phyloP scores from a whole-genome alignment of 2,888 invertebrate genomes.

The Netelia inedita region DNA sequence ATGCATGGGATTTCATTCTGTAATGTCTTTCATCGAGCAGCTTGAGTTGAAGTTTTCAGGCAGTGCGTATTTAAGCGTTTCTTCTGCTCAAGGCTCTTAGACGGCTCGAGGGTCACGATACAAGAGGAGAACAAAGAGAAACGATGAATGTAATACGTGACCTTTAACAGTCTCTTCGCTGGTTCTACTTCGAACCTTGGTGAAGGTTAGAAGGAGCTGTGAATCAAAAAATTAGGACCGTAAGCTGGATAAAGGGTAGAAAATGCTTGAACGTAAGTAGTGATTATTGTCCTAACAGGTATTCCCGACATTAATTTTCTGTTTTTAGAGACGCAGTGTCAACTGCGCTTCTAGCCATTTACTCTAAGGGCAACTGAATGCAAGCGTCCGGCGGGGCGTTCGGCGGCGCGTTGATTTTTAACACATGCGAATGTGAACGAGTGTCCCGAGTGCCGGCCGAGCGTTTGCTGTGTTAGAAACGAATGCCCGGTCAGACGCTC shows the following conservation, averaged over 20 bases:
- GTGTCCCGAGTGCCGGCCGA: no score
- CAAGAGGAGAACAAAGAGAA: conserved; percentile 18
- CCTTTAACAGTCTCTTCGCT: conserved; percentile 70
- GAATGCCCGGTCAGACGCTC: no score
- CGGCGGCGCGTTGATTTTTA: no score
- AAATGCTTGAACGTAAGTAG: no score
- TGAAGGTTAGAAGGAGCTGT: background rate
- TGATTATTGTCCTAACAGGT: no score
- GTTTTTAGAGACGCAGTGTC: no score
- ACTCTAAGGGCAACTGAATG: no score
- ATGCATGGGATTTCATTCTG: conserved; percentile 83
- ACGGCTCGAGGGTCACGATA: conserved; percentile 10
- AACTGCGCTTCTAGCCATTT: no score
- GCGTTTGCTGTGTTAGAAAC: no score
- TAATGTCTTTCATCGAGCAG: conserved; percentile 42
- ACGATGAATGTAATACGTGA: conserved; percentile 82
- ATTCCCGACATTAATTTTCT: no score
- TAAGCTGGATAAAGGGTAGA: background rate
- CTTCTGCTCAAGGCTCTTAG: background rate
- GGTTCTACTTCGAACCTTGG: background rate
- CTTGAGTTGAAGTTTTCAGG: conserved; percentile 15
- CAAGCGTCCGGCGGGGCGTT: no score
- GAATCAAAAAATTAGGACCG: conserved; percentile 67
- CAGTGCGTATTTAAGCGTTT: conserved; percentile 44
- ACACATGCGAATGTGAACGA: no score